These are phyloP conservation scores for Sternotherus odoratus DNA, from an alignment of 2,797 vertebrate genomes.

Conservation along the genomic window DNA sequence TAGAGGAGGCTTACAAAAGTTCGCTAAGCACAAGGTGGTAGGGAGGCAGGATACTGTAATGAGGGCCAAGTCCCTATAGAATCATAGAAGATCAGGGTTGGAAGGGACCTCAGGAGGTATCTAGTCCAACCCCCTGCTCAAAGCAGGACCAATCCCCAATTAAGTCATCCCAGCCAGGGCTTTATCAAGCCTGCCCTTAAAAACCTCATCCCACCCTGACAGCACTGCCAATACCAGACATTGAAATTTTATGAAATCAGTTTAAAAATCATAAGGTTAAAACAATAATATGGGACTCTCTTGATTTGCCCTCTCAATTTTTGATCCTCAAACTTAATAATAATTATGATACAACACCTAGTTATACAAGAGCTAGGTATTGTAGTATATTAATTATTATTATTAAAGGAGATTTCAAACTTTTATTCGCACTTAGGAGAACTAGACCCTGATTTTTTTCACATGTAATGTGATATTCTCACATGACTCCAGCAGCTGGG, in stretches of 20 bases:
- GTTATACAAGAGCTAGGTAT: background rate
- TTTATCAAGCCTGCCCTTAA: too few relatives aligned
- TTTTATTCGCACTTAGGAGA: background rate
- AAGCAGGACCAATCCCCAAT: too few relatives aligned
- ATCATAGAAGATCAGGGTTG: too few relatives aligned
- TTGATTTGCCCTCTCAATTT: background rate
- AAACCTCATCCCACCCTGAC: background rate
- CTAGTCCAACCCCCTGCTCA: too few relatives aligned
- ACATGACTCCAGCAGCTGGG: background rate
- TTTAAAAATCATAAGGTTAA: background rate
- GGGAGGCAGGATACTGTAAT: accelerated
- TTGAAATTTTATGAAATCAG: background rate
- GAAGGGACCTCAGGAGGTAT: too few relatives aligned
- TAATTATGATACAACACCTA: background rate
- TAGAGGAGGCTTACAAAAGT: background rate
- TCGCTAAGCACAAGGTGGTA: accelerated
- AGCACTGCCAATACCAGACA: too few relatives aligned
- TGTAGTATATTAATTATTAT: background rate
- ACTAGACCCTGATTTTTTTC: background rate
- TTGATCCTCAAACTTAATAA: background rate
- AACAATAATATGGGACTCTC: accelerated
- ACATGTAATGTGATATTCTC: background rate
- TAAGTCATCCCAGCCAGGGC: too few relatives aligned
- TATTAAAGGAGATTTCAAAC: background rate
- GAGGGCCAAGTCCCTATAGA: too few relatives aligned